Evolutionary conservation across 2,113 vertebrate species (phyloP), one percentile per base, ranked within the genome.

Genomic region (Gallinago media): DNA sequence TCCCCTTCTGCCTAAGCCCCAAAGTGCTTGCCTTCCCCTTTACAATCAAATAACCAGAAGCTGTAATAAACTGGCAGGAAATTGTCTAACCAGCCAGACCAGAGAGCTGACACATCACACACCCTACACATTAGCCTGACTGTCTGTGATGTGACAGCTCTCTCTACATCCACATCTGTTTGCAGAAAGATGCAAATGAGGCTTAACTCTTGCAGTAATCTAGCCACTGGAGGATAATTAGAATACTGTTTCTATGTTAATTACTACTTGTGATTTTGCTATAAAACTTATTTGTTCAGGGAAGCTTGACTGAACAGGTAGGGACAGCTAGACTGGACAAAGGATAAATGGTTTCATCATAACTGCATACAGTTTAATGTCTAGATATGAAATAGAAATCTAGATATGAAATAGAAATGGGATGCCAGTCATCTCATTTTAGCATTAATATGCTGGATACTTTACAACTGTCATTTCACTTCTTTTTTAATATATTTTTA

Each of bases 201-300:
- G 18, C 49, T 91, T 96, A 92, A 95, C 79, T 94, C 91, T 72
- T 94, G 76, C 77, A 72, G 16, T 3, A 78, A 54, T 34, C 65
- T 79, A 83, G 79, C 8, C n/a, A 34, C 40, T 22, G 31, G 29
- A 79, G n/a, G 9, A 34, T 72, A 87, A 94, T 66, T 73, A 84
- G 49, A 92, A 92, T 49, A 62, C 44, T 56, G 8, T 26, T 94
- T 91, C 56, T 65, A 13, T 31, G 42, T 38, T 78, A 71, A 94
- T 84, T 81, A 63, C 12, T 58, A n/a, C 52, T 78, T 72, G 54
- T 49, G 19, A 0, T 34, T 95, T 87, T 92, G 32, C 47, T 84
- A 52, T 49, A 75, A 80, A 78, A 44, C 8, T 13, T 4, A 17
- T 84, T 94, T 84, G 34, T 63, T 93, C 47, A 61, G 42, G 47